These are phyloP conservation scores for Archegozetes longisetosus DNA, from an alignment of 1,140 invertebrate genomes.

Conservation along the genomic window DNA sequence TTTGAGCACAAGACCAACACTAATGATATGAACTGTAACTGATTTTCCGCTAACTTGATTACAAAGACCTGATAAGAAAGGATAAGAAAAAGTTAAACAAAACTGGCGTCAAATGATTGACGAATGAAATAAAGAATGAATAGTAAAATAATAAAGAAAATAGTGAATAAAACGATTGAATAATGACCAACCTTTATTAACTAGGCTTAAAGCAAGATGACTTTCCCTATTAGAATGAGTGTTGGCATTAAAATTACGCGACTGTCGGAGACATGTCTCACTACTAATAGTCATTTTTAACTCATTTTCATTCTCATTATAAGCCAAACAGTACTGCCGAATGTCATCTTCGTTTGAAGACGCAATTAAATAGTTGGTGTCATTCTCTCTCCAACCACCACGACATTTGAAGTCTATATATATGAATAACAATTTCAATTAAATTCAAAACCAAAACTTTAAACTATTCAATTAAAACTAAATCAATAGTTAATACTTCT, in stretches of 20 bases:
- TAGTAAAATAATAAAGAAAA: background rate
- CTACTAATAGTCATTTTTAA: constrained; percentile 10
- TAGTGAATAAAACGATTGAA: background rate
- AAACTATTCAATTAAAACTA: background rate
- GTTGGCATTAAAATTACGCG: background rate
- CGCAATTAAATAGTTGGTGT: constrained; percentile 52
- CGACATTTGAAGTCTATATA: constrained; percentile 62
- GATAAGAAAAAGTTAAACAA: too few relatives aligned
- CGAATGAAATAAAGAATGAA: too few relatives aligned
- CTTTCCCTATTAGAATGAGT: background rate
- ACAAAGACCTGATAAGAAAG: background rate
- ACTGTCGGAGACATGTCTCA: constrained; percentile 8
- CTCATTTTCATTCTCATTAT: constrained; percentile 1
- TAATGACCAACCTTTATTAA: background rate
- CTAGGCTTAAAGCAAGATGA: background rate
- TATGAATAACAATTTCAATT: constrained; percentile 2
- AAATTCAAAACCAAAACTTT: background rate
- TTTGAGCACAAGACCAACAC: background rate
- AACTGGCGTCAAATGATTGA: too few relatives aligned
- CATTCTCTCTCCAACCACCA: constrained; percentile 54
- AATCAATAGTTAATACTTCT: constrained; percentile 13
- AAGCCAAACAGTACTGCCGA: constrained; percentile 12
- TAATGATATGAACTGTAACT: background rate
- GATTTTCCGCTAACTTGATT: background rate
- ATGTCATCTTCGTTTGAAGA: constrained; percentile 13